Base-by-base conservation (phyloP, 1,140 invertebrate genomes). In the Orussus abietinus region DNA sequence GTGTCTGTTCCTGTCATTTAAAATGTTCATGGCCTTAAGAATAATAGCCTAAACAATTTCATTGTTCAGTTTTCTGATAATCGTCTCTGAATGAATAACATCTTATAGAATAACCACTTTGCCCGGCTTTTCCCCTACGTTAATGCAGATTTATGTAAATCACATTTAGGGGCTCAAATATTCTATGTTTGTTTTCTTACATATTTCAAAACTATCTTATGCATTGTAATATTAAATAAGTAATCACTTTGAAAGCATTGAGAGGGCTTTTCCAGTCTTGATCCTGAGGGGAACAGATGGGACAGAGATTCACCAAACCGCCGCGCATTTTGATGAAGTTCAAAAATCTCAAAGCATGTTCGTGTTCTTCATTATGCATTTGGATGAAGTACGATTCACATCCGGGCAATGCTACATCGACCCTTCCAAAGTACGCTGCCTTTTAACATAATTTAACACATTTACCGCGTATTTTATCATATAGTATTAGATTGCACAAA, bases 201-300 rank as follows among this genome's bases (percentile, higher is more conserved):
- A 30, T 19, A 20, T 15, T 29, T 20, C 20, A 13, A 39, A 22
- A 28, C 13, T 26, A 10, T 29, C n/a, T n/a, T n/a, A n/a, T n/a
- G n/a, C n/a, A n/a, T n/a, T n/a, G n/a, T n/a, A n/a, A 28, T 28
- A 37, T 25, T 17, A 13, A 37, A 41, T 33, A 15, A 28, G 12
- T 11, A 17, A 28, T 44, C 53, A 68, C 64, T 52, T 66, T 55
- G 14, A 66, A 68, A 5, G 61, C 65, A 26, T 64, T 38, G 5
- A 66, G 40, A 1, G 66, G 64, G 42, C 56, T 57, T 48, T 66
- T 64, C 66, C 65, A 69, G 38, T 68, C 59, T 54, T 65, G 62
- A 35, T 64, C 45, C 5, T 26, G 7, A 0, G 66, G 62, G 5
- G 39, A 22, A 19, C 51, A 34, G 7, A 66, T 44, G 1, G 43